Base-by-base conservation (phyloP, 2,113 vertebrate genomes). In the Nothoprocta perdicaria region DNA sequence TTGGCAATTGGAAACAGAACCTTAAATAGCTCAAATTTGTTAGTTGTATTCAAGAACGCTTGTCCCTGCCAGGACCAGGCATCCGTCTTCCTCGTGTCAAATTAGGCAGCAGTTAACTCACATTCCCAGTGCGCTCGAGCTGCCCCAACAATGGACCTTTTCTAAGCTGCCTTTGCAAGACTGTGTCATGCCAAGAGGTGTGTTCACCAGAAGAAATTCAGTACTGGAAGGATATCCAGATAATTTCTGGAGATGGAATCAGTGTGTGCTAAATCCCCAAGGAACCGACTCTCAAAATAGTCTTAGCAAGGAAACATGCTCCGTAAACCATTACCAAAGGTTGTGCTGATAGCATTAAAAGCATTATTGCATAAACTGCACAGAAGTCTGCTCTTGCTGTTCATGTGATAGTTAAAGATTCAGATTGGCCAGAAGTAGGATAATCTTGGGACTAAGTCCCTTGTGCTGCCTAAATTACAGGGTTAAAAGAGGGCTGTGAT, bases 251-350 rank as follows among this genome's bases (percentile, higher is more conserved):
- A 84, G 86, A 19, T 53, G 27, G 62, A 86, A 88, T 89, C 58
- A 26, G 57, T 62, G 75, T 53, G 27, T 53, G 45, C 53, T 81
- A 50, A 90, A 90, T 80, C 52, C 84, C 66, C 84, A 80, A 74
- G 83, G 82, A 88, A 57, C 14, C 87, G 43, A 63, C 83, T 90
- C 57, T 86, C 38, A 80, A 67, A 91, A 86, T 45, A 81, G 26
- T 38, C 66, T 79, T 81, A 88, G 46, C 52, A 58, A 58, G 58
- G 63, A 86, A 76, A 66, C 50, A 14, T 31, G 38, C 62, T 72
- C 38, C 55, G 79, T 95, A 89, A 90, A 79, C 81, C 81, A 58
- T 92, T 80, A 66, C 74, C 48, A 82, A 85, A 92, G 87, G 46
- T 86, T 83, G 50, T 82, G 68, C 85, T 82, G 81, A 66, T 90